These are phyloP conservation scores for Trachymyrmex septentrionalis DNA, from an alignment of 1,140 invertebrate genomes.

Conservation along the genomic window DNA sequence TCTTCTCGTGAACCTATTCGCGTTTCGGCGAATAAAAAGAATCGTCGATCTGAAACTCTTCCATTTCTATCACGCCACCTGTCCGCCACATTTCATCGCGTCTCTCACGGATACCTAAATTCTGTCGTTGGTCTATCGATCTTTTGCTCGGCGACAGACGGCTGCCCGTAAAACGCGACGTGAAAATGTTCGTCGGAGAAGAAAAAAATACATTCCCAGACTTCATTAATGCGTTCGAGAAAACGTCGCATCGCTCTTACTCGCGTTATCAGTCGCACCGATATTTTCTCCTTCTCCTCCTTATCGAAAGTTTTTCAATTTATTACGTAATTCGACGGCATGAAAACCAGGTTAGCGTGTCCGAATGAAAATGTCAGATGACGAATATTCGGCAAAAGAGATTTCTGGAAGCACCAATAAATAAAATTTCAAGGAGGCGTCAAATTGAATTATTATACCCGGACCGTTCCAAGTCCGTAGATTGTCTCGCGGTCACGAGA, in stretches of 20 bases:
- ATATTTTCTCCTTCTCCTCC: not conserved
- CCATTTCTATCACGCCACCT: conserved; percentile 64
- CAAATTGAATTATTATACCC: conserved; percentile 26
- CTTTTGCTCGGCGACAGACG: conserved; percentile 32
- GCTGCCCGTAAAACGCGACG: conserved; percentile 27
- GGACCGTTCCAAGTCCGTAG: not conserved
- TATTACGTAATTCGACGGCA: not conserved
- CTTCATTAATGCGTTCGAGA: conserved; percentile 16
- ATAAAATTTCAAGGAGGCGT: conserved; percentile 29
- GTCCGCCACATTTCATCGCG: conserved; percentile 54
- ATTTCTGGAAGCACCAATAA: conserved; percentile 7
- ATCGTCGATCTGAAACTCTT: conserved; percentile 65
- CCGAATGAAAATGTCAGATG: conserved; percentile 15
- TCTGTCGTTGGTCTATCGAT: conserved; percentile 46
- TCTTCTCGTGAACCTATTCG: conserved; percentile 1
- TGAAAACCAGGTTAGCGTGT: not conserved
- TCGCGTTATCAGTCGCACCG: not conserved
- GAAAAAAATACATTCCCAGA: not conserved
- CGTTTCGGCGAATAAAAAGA: conserved; percentile 65
- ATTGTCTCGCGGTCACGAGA: not conserved
- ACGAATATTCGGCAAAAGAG: not conserved
- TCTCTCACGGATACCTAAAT: conserved; percentile 43
- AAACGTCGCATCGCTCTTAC: conserved; percentile 1
- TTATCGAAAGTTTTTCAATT: conserved; percentile 12
- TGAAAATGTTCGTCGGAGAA: conserved; percentile 2